These are phyloP conservation scores for Sylvia atricapilla DNA, from an alignment of 2,113 vertebrate species.

Conservation along the genomic window DNA sequence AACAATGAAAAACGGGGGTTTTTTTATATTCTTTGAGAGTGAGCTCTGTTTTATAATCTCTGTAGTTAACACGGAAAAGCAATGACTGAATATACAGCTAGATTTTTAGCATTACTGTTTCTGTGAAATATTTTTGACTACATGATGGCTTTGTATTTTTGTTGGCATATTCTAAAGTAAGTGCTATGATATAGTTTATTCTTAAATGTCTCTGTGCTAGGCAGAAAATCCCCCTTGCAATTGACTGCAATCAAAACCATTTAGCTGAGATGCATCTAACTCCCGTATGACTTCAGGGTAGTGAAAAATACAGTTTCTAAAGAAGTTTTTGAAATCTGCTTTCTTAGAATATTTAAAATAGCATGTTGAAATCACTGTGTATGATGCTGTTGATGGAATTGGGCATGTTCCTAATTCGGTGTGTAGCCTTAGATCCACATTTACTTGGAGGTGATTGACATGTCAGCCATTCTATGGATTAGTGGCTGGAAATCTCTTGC, in stretches of 20 bases:
- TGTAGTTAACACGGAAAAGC: neutral
- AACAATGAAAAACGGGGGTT: neutral
- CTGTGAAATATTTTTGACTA: conserved; percentile 22
- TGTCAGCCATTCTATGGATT: neutral
- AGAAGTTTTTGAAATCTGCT: conserved; percentile 17
- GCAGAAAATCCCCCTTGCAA: neutral
- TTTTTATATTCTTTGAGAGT: neutral
- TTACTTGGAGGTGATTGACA: neutral
- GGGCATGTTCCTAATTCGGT: accelerated
- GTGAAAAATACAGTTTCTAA: neutral
- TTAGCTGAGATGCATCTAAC: neutral
- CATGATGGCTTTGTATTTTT: neutral
- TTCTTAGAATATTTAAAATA: neutral
- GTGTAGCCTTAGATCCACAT: neutral
- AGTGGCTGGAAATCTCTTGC: neutral
- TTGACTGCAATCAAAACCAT: neutral
- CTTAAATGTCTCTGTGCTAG: neutral
- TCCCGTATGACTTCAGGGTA: neutral
- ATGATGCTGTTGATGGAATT: neutral
- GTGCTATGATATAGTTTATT: neutral
- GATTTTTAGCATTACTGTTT: neutral
- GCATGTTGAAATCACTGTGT: neutral
- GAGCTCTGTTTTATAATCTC: conserved; percentile 3
- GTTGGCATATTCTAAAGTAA: neutral
- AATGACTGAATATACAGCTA: neutral